Percentiles rank a stretch among this genome's conserved stretches.
These are phyloP conservation scores for Eupithecia insigniata DNA, from an alignment of 2,888 invertebrate genomes.

Conservation along the genomic window DNA sequence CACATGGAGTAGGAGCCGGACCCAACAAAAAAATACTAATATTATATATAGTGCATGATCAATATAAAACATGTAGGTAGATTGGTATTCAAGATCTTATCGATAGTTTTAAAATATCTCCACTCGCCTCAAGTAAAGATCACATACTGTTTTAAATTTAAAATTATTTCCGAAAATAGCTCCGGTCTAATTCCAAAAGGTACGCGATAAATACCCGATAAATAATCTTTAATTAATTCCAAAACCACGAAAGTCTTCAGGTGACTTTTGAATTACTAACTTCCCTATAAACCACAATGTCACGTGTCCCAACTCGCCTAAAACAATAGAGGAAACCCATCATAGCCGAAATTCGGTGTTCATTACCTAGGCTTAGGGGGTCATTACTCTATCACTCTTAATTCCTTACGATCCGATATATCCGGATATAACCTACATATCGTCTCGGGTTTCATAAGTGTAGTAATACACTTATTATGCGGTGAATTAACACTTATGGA, in stretches of 20 bases:
- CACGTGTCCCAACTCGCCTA: constrained; percentile 5
- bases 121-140: background rate
- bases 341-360: constrained; percentile 44
- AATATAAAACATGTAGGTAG: background rate
- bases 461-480: constrained; percentile 28
- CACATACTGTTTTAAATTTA: background rate
- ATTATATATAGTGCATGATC: background rate
- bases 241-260: background rate
- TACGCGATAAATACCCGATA: too few species aligned
- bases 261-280: constrained; percentile 1
- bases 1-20: background rate
- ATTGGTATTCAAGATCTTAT: background rate
- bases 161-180: background rate
- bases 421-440: constrained; percentile 28
- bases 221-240: too few species aligned
- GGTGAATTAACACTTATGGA: constrained; percentile 28
- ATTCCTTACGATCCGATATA: constrained; percentile 43
- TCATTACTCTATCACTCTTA: constrained; percentile 42
- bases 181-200: too few species aligned
- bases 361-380: constrained; percentile 48
- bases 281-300: background rate
- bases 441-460: constrained; percentile 38
- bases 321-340: constrained; percentile 37
- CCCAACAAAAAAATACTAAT: background rate
- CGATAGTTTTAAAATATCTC: background rate